Conservation (phyloP, 2,888 invertebrate species). For the Fragum whitleyi region DNA sequence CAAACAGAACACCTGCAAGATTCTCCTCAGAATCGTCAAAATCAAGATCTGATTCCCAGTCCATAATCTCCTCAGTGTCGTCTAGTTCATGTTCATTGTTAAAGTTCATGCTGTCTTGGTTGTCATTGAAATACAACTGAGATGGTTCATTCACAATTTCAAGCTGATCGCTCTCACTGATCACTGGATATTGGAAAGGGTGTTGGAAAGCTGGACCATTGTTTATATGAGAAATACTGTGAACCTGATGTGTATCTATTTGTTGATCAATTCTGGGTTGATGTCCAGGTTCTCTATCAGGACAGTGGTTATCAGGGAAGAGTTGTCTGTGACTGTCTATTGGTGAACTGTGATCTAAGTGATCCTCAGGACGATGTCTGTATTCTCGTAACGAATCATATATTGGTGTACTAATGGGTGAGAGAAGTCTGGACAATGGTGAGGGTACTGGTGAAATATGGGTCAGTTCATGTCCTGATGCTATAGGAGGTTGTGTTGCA, state of each 20-base stretch:
- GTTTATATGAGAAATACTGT: background rate
- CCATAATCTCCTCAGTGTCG: slow-evolving; percentile 49
- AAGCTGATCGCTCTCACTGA: background rate
- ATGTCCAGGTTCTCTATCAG: background rate
- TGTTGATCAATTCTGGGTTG: background rate
- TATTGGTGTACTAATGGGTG: slow-evolving; percentile 15
- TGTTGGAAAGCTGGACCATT: background rate
- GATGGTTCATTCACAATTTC: background rate
- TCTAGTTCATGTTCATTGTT: slow-evolving; percentile 29
- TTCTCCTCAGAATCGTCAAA: slow-evolving; percentile 50
- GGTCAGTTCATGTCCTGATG: background rate
- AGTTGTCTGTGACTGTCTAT: slow-evolving; percentile 34
- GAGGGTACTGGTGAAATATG: slow-evolving; percentile 11
- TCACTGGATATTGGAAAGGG: background rate
- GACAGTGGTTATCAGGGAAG: slow-evolving; percentile 34
- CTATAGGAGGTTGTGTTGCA: background rate
- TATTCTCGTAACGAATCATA: too few relatives aligned
- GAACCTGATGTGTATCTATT: background rate
- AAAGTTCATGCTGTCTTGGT: background rate
- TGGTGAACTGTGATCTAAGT: slow-evolving; percentile 17
- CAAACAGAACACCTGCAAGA: slow-evolving; percentile 60
- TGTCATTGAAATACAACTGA: background rate
- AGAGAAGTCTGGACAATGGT: background rate
- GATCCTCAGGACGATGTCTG: background rate
- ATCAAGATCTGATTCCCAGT: slow-evolving; percentile 42